Evolutionary conservation across 2,888 invertebrate genomes (phyloP).

Genomic region (Drosophila meridiana): DNA sequence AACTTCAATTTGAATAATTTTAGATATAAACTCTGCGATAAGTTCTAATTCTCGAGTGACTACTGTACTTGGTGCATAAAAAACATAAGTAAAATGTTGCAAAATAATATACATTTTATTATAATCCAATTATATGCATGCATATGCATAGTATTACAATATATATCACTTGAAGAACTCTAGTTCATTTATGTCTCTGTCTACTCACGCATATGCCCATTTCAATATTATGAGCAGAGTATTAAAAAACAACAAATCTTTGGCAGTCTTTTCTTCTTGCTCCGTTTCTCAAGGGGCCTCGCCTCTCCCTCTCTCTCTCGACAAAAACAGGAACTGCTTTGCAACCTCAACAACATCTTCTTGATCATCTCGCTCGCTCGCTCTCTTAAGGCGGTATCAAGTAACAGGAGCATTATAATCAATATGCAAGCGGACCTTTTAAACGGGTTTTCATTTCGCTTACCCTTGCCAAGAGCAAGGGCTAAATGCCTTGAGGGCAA

Average conservation of each 20-base stretch:
- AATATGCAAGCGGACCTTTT: slow-evolving; percentile 68
- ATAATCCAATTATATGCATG: no score
- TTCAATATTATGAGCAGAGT: neutral
- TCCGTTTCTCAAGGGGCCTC: slow-evolving; percentile 1
- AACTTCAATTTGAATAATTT: neutral
- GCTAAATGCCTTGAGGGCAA: neutral
- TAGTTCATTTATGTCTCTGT: neutral
- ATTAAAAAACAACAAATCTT: slow-evolving; percentile 19
- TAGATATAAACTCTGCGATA: neutral
- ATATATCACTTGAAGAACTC: neutral
- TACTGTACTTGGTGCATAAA: neutral
- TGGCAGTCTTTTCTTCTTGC: slow-evolving; percentile 14
- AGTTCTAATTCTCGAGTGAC: neutral
- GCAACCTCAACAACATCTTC: slow-evolving; percentile 46
- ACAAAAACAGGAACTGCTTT: slow-evolving; percentile 69
- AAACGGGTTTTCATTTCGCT: slow-evolving; percentile 42
- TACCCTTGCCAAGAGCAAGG: slow-evolving; percentile 21
- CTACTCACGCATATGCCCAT: slow-evolving; percentile 2
- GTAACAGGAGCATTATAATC: slow-evolving; percentile 71
- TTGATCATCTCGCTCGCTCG: slow-evolving; percentile 23
- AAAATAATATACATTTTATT: no score
- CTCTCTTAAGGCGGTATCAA: slow-evolving; percentile 58
- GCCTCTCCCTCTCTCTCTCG: neutral
- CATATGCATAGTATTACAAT: neutral
- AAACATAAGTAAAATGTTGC: no score